Percentiles rank a stretch among this genome's conserved stretches.
Evolutionary conservation across 2,888 invertebrate species (phyloP).

Genomic region (Coecobrya sp.): DNA sequence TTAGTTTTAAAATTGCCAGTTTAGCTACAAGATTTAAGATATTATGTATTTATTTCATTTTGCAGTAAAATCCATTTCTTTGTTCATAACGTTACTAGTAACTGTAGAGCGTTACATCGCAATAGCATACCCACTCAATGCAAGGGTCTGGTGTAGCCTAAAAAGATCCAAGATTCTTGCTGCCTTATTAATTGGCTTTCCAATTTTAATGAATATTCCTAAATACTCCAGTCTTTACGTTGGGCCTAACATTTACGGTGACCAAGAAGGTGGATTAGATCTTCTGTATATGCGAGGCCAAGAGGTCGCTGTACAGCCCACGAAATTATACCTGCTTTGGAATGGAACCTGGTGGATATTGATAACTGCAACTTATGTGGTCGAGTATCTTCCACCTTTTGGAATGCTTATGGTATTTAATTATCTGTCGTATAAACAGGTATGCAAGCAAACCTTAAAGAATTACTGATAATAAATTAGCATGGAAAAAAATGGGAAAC

Average conservation of each 20-base stretch:
- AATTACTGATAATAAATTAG: background rate
- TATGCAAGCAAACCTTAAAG: background rate
- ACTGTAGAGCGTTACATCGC: conserved; percentile 26
- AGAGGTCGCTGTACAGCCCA: background rate
- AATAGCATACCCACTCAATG: background rate
- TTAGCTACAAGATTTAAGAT: background rate
- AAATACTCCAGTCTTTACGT: background rate
- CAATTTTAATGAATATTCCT: background rate
- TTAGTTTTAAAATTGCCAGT: background rate
- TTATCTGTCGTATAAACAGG: background rate
- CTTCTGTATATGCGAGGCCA: background rate
- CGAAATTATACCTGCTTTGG: background rate
- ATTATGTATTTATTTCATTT: too few relatives aligned
- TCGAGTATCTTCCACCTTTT: background rate
- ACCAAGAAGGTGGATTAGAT: background rate
- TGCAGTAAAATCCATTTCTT: background rate
- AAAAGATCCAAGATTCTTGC: background rate
- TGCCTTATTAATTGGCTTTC: background rate
- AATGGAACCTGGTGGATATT: background rate
- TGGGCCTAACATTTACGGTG: background rate
- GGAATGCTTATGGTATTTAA: background rate
- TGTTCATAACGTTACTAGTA: background rate
- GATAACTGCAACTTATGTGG: background rate
- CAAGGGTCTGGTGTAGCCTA: background rate
- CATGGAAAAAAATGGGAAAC: background rate